These are phyloP conservation scores for Microtus ochrogaster DNA, from an alignment of 2,113 vertebrate species.

Conservation along the genomic window DNA sequence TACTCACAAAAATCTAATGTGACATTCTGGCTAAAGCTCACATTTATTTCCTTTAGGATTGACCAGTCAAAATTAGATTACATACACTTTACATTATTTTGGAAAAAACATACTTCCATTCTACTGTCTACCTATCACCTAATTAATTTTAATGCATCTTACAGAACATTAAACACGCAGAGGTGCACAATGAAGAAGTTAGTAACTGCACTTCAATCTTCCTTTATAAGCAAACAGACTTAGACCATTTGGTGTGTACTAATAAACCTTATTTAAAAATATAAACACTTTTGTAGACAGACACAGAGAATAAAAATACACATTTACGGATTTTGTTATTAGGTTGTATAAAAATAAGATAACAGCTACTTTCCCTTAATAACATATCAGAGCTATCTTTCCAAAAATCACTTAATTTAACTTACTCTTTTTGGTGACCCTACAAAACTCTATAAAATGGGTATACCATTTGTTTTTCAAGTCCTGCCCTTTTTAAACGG, in stretches of 20 bases:
- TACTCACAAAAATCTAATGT: background rate
- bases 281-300: background rate
- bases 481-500: background rate
- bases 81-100: background rate
- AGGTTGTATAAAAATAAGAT: background rate
- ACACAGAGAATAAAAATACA: background rate
- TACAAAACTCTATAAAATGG: background rate
- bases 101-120: background rate
- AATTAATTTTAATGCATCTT: background rate
- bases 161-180: background rate
- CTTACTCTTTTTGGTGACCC: background rate
- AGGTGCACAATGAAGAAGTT: background rate
- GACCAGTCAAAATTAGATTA: background rate
- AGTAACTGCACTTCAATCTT: background rate
- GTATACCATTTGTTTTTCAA: background rate
- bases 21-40: background rate
- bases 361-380: background rate
- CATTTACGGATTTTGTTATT: background rate
- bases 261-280: background rate
- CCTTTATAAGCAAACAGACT: background rate
- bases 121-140: background rate
- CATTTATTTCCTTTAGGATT: background rate
- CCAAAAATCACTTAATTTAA: background rate
- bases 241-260: background rate
- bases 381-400: conserved; percentile 21